Evolutionary conservation across 2,113 vertebrate species (phyloP).

Genomic region (Ptychochromis oligacanthus): DNA sequence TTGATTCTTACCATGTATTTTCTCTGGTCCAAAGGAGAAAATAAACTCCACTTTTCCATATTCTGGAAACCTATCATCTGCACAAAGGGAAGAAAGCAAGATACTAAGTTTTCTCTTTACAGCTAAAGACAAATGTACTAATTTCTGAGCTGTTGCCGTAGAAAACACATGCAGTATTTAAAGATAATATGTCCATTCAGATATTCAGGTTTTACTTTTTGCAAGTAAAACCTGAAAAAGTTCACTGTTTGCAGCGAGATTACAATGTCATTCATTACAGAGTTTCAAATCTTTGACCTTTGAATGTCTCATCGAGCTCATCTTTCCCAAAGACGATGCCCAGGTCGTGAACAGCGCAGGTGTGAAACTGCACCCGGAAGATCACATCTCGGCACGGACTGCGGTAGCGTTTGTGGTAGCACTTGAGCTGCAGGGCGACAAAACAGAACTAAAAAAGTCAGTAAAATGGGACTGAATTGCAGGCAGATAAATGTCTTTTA

Average conservation of each 20-base stretch:
- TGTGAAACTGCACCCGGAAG: slow-evolving; percentile 98
- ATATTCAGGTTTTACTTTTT: not conserved
- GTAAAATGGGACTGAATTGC: not conserved
- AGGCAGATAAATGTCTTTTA: not conserved
- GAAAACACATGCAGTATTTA: not conserved
- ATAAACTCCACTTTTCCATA: slow-evolving; percentile 98
- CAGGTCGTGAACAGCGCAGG: slow-evolving; percentile 94
- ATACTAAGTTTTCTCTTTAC: not conserved
- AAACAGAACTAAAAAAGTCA: not conserved
- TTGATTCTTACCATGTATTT: slow-evolving; percentile 89
- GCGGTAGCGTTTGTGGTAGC: slow-evolving; percentile 95
- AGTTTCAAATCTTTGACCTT: slow-evolving; percentile 81
- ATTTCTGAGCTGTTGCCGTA: not conserved
- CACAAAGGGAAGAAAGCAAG: not conserved
- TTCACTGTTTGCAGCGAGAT: not conserved
- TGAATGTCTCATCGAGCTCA: slow-evolving; percentile 95
- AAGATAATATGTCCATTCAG: not conserved
- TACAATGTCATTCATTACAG: not conserved
- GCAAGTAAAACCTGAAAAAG: not conserved
- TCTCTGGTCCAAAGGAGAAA: slow-evolving; percentile 97
- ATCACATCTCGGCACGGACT: slow-evolving; percentile 91
- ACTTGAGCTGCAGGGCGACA: slow-evolving; percentile 86
- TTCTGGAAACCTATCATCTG: slow-evolving; percentile 96
- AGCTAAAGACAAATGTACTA: not conserved
- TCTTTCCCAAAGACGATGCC: slow-evolving; percentile 93